phyloP scores from a whole-genome alignment of 2,113 vertebrate genomes.

The Callospermophilus lateralis region DNA sequence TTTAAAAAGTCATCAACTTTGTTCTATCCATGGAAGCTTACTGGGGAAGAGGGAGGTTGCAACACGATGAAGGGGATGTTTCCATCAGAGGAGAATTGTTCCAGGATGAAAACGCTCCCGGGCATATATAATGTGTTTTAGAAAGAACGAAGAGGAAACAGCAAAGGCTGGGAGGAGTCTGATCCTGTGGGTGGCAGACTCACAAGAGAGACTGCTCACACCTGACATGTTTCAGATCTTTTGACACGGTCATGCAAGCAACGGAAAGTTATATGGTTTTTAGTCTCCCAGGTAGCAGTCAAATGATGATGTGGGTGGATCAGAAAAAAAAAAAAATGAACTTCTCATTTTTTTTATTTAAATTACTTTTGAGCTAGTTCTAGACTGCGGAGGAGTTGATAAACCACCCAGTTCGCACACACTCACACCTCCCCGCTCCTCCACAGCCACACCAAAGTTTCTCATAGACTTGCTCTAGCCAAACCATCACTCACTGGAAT shows the following conservation, averaged over 20 bases:
- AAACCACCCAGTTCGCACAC: constrained; percentile 14
- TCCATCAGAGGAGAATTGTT: constrained; percentile 58
- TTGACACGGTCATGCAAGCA: constrained; percentile 46
- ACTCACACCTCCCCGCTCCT: not conserved
- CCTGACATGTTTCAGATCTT: constrained; percentile 57
- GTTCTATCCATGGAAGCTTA: constrained; percentile 11
- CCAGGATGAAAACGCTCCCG: constrained; percentile 52
- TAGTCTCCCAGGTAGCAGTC: constrained; percentile 36
- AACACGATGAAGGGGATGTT: constrained; percentile 67
- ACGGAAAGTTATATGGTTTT: constrained; percentile 81
- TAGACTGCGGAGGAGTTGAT: constrained; percentile 63
- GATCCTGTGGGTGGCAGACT: constrained; percentile 43
- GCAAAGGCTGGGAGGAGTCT: constrained; percentile 36
- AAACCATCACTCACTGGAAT: not conserved
- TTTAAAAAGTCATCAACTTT: constrained; percentile 65
- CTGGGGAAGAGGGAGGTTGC: not conserved
- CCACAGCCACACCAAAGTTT: not conserved
- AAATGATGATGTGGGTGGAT: constrained; percentile 76
- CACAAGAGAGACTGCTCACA: constrained; percentile 30
- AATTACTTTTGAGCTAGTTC: constrained; percentile 75
- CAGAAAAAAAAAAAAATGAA: constrained; percentile 13
- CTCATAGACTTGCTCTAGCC: not conserved
- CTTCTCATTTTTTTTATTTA: constrained; percentile 72
- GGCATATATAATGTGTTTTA: constrained; percentile 60
- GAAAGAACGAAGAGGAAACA: constrained; percentile 71